Base-by-base conservation (phyloP, 2,797 vertebrate genomes). In the Brachymystax lenok region DNA sequence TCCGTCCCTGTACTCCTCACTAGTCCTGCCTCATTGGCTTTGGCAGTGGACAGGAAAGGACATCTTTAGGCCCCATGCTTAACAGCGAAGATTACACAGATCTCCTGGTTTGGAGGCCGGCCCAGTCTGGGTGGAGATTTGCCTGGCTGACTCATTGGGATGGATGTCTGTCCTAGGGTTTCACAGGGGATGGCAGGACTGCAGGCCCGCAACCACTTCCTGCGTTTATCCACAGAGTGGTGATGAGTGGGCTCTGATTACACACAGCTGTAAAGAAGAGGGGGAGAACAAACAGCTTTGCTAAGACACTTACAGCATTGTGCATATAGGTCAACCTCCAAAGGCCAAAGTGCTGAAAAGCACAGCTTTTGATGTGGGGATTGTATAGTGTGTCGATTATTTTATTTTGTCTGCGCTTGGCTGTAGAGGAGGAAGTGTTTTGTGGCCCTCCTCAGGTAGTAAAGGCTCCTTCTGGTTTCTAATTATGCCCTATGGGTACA, bases 1-100 rank as follows among this genome's bases (percentile, higher is more conserved):
- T 79, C 82, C 73, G 71, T 82, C 75, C 69, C 74, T 67, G 24
- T 12, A 83, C 76, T 12, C 85, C 82, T 81, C 68, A 74, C 69
- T 77, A 61, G 71, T 81, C 76, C 77, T 61, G 79, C 85, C 83
- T 85, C 78, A 88, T 85, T 87, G 78, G 82, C 79, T 80, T 80
- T 87, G 83, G 84, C 82, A 82, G 84, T 85, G 56, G 82, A 81
- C 71, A 81, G 82, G 83, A 75, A 81, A 74, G 78, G 75, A 70
- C 79, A 80, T 80, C 59, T 71, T 73, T 74, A 74, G 67, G 27
- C 72, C 78, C 71, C 50, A 33, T 56, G 77, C 79, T 81, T 76
- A 79, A 80, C 74, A 78, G 74, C 81, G 73, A 80, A 79, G 82
- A 81, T 77, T 77, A 81, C 80, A 74, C 82, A 75, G 80, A 89